Evolutionary conservation across 2,113 vertebrate species (phyloP).

Genomic region (Sapajus apella): DNA sequence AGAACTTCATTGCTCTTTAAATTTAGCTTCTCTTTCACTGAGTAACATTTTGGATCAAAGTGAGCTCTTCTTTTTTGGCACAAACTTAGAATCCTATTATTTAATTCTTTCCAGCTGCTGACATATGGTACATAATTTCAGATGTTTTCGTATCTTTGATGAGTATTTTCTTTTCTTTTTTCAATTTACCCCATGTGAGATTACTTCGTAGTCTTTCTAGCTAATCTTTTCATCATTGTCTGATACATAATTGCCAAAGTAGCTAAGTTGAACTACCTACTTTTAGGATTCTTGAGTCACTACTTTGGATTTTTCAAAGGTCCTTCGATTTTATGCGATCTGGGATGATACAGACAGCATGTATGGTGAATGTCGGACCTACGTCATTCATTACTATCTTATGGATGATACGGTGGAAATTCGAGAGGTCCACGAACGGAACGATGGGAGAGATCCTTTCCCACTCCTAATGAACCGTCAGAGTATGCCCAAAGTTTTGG

Average conservation of each 20-base stretch:
- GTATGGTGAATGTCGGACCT: slow-evolving; percentile 85
- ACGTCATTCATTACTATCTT: slow-evolving; percentile 92
- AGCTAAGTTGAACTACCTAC: neutral
- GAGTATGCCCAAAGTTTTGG: slow-evolving; percentile 88
- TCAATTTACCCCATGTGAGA: neutral
- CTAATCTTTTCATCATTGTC: slow-evolving; percentile 35
- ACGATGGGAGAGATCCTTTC: slow-evolving; percentile 91
- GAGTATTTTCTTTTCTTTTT: neutral
- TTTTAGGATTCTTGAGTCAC: slow-evolving; percentile 13
- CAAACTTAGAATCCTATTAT: slow-evolving; percentile 12
- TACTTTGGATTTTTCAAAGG: slow-evolving; percentile 82
- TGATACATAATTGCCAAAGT: neutral
- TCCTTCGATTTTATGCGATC: slow-evolving; percentile 93
- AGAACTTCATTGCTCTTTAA: neutral
- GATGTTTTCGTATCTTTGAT: slow-evolving; percentile 35
- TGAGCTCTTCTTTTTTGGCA: slow-evolving; percentile 30
- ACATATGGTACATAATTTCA: slow-evolving; percentile 40
- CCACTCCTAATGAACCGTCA: slow-evolving; percentile 90
- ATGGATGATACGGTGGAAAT: slow-evolving; percentile 94
- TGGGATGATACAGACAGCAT: slow-evolving; percentile 88
- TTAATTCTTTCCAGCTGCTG: slow-evolving; percentile 42
- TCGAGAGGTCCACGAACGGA: slow-evolving; percentile 89
- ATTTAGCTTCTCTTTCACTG: slow-evolving; percentile 26
- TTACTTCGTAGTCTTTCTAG: neutral
- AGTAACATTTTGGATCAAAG: slow-evolving; percentile 54